Evolutionary conservation across 2,797 vertebrate genomes (phyloP).

Genomic region (Semaprochilodus insignis): DNA sequence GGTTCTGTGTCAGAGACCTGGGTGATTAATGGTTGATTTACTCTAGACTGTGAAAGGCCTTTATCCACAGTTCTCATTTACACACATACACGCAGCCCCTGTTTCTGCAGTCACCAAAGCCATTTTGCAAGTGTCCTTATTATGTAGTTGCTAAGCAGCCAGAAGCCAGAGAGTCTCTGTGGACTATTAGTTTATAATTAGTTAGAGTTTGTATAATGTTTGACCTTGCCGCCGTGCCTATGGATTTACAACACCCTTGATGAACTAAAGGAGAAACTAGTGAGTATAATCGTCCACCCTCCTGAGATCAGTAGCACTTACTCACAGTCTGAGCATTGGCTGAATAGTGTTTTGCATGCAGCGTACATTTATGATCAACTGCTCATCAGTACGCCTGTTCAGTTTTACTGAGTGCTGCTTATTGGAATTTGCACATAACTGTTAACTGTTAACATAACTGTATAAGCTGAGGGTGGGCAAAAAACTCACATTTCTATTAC

Average conservation of each 20-base stretch:
- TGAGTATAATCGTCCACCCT: conserved; percentile 11
- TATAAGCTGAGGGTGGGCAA: too few relatives aligned
- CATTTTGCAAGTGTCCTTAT: conserved; percentile 52
- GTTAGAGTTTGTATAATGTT: conserved; percentile 45
- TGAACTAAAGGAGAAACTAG: conserved; percentile 36
- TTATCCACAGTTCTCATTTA: conserved; percentile 38
- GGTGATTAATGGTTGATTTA: conserved; percentile 51
- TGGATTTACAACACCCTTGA: conserved; percentile 25
- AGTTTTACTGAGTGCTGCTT: neutral
- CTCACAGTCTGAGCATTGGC: conserved; percentile 16
- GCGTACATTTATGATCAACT: conserved; percentile 35
- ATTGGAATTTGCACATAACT: neutral
- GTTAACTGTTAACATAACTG: too few relatives aligned
- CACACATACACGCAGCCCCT: conserved; percentile 34
- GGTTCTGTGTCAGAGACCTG: conserved; percentile 29
- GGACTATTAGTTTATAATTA: conserved; percentile 53
- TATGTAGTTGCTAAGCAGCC: conserved; percentile 57
- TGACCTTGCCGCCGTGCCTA: conserved; percentile 38
- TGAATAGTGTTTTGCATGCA: neutral
- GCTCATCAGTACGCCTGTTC: conserved; percentile 45
- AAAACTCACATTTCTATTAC: too few relatives aligned
- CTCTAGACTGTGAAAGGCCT: conserved; percentile 39
- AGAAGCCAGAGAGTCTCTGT: conserved; percentile 40
- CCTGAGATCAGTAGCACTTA: conserved; percentile 16
- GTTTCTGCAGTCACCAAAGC: conserved; percentile 51